These are phyloP conservation scores for Allygus modestus DNA, from an alignment of 2,888 invertebrate genomes.

Conservation along the genomic window DNA sequence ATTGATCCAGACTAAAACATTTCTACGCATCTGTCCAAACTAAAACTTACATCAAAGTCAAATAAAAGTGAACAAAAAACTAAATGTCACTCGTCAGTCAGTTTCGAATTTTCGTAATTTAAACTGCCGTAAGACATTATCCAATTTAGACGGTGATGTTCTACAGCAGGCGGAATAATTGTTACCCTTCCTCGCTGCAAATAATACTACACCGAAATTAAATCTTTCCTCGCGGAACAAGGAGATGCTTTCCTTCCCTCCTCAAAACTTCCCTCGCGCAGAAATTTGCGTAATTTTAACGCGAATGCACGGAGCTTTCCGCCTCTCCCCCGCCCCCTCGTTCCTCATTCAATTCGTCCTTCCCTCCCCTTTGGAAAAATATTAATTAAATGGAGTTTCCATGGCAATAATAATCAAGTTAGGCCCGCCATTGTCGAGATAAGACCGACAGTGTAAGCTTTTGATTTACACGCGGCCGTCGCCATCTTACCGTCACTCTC, in stretches of 20 bases:
- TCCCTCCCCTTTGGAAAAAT: conserved; percentile 61
- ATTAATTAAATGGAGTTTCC: conserved; percentile 66
- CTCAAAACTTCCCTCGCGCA: conserved; percentile 62
- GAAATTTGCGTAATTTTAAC: conserved; percentile 66
- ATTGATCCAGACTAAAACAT: neutral
- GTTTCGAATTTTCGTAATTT: conserved; percentile 22
- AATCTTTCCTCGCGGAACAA: conserved; percentile 57
- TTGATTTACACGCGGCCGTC: conserved; percentile 31
- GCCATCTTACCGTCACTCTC: conserved; percentile 46
- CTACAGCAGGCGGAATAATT: conserved; percentile 41
- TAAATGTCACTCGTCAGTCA: neutral
- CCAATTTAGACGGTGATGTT: conserved; percentile 38
- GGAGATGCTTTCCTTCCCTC: conserved; percentile 62
- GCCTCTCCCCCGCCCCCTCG: conserved; percentile 22
- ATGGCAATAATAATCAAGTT: conserved; percentile 65
- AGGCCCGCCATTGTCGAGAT: conserved; percentile 61
- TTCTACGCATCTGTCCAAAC: neutral
- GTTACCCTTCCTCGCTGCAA: conserved; percentile 55
- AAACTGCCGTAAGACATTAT: conserved; percentile 34
- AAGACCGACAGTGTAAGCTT: conserved; percentile 45
- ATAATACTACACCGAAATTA: conserved; percentile 58
- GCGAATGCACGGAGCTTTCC: conserved; percentile 55
- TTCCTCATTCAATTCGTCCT: conserved; percentile 61
- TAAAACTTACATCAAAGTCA: conserved; percentile 4
- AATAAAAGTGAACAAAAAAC: conserved; percentile 1